phyloP scores from a whole-genome alignment of 2,888 invertebrate species.

The Drosophila tripunctata region DNA sequence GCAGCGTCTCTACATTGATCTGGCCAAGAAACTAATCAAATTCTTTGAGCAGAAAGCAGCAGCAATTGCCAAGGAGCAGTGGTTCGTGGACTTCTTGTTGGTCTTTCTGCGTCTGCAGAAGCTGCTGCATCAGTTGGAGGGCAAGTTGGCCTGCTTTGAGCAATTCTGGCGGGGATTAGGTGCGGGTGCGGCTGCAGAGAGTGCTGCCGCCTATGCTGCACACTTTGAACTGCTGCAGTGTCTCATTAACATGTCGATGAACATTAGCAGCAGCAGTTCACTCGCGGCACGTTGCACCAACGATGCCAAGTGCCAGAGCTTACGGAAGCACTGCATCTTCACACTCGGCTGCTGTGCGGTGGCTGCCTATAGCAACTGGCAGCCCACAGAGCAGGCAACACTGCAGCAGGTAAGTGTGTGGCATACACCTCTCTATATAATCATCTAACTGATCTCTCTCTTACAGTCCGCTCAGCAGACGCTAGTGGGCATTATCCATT shows the following conservation, averaged over 20 bases:
- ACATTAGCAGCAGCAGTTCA: conserved; percentile 58
- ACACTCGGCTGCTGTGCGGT: conserved; percentile 58
- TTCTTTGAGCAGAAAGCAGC: conserved; percentile 61
- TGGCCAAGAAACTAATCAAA: conserved; percentile 61
- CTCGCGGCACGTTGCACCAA: conserved; percentile 57
- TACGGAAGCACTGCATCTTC: conserved; percentile 75
- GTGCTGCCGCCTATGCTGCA: conserved; percentile 49
- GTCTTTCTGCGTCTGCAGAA: conserved; percentile 55
- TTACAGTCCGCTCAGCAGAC: conserved; percentile 18
- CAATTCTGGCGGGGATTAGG: conserved; percentile 64
- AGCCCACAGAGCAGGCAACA: conserved; percentile 29
- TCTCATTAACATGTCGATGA: conserved; percentile 54
- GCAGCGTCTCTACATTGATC: conserved; percentile 51
- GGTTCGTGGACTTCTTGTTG: conserved; percentile 74
- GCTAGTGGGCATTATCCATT: conserved; percentile 51
- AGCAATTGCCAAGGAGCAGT: conserved; percentile 48
- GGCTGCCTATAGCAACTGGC: conserved; percentile 54
- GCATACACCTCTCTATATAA: too few relatives aligned
- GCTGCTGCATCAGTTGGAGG: conserved; percentile 49
- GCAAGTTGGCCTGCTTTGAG: conserved; percentile 40
- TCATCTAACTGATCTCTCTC: background rate
- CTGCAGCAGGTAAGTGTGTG: conserved; percentile 42
- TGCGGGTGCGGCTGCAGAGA: too few relatives aligned
- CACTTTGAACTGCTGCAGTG: conserved; percentile 67
- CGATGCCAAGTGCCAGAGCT: conserved; percentile 62